A percentile compares a stretch with the other conserved stretches of the same genome.
Evolutionary conservation across 2,113 vertebrate genomes (phyloP).

Genomic region (Kobus ellipsiprymnus): DNA sequence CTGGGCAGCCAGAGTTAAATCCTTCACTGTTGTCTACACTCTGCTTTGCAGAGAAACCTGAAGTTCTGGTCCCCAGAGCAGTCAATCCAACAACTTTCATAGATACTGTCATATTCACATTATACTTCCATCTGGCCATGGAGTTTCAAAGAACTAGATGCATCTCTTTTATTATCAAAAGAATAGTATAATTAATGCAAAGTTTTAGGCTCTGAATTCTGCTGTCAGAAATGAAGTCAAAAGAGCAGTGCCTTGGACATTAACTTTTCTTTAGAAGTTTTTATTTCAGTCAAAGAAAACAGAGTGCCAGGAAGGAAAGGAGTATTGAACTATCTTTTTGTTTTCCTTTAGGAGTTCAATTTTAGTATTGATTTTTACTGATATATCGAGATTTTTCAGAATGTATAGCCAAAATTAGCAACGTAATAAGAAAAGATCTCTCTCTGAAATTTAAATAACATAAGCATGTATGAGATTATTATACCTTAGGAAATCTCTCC

Average conservation of each 20-base stretch:
- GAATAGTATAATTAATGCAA: slow-evolving; percentile 63
- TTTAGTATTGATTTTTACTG: background rate
- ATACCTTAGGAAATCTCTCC: slow-evolving; percentile 8
- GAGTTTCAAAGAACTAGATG: slow-evolving; percentile 65
- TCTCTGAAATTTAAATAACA: background rate
- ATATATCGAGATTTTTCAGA: slow-evolving; percentile 1
- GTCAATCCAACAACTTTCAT: slow-evolving; percentile 50
- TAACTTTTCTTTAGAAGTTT: slow-evolving; percentile 34
- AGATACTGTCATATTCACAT: slow-evolving; percentile 42
- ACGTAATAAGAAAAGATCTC: background rate
- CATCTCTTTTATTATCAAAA: slow-evolving; percentile 66
- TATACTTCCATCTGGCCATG: slow-evolving; percentile 65
- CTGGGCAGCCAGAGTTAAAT: background rate
- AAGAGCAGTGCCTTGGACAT: background rate
- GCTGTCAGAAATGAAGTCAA: slow-evolving; percentile 43
- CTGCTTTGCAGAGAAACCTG: slow-evolving; percentile 38
- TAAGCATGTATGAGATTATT: background rate
- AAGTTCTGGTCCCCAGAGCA: slow-evolving; percentile 64
- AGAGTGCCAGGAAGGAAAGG: slow-evolving; percentile 1
- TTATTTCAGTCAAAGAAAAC: slow-evolving; percentile 38
- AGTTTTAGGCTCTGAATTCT: slow-evolving; percentile 49
- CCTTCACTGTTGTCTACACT: background rate
- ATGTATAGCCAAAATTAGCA: background rate
- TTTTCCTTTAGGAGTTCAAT: slow-evolving; percentile 4
- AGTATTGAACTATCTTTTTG: background rate